phyloP scores from a whole-genome alignment of 2,888 invertebrate species.

The Geotrupes spiniger region DNA sequence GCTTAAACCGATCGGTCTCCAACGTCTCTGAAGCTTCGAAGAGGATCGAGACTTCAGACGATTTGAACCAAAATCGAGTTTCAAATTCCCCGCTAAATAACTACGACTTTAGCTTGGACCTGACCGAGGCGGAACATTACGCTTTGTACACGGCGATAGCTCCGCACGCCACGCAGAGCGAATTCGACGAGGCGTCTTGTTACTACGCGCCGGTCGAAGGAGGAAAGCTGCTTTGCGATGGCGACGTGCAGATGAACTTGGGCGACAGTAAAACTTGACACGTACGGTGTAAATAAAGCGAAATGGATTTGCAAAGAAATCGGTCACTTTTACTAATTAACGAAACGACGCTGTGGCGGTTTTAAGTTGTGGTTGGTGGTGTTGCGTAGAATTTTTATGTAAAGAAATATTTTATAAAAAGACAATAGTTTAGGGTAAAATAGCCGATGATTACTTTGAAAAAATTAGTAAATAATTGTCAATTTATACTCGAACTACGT shows the following conservation, averaged over 20 bases:
- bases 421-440: too few relatives aligned
- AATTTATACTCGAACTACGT: too few relatives aligned
- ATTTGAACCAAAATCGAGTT: conserved; percentile 19
- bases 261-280: conserved; percentile 30
- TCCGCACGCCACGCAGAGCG: conserved; percentile 81
- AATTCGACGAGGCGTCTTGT: conserved; percentile 84
- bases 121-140: conserved; percentile 86
- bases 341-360: too few relatives aligned
- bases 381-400: too few relatives aligned
- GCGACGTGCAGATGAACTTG: conserved; percentile 36
- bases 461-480: too few relatives aligned
- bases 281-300: conserved; percentile 8
- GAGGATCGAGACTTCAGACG: too few relatives aligned
- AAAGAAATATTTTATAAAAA: too few relatives aligned
- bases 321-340: background rate
- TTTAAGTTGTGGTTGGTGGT: too few relatives aligned
- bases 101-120: conserved; percentile 56
- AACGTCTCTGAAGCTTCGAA: conserved; percentile 25
- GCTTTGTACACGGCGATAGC: conserved; percentile 84
- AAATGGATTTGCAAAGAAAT: conserved; percentile 3
- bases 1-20: conserved; percentile 25
- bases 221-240: conserved; percentile 59
- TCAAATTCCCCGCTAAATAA: conserved; percentile 10
- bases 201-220: conserved; percentile 84
- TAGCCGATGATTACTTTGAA: too few relatives aligned